Evolutionary conservation across 2,888 invertebrate genomes (phyloP).

Genomic region (Lamellibrachia columna): DNA sequence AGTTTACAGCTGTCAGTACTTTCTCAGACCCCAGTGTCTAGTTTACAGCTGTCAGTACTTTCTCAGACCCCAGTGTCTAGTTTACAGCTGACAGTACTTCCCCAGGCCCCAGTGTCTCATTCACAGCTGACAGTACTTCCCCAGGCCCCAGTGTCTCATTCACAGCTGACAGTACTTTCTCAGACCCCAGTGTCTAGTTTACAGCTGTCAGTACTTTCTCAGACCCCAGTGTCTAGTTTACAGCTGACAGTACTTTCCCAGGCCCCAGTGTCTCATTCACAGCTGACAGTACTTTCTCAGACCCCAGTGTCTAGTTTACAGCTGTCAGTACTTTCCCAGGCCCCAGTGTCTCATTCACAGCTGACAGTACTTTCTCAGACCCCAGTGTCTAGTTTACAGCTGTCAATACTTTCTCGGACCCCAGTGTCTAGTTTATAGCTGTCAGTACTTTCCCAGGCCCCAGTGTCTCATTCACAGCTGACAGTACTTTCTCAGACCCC

Average conservation of each 20-base stretch:
- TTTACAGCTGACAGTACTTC: too few species aligned
- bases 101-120: too few species aligned
- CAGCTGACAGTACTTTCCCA: not conserved
- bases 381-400: not conserved
- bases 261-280: not conserved
- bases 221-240: too few species aligned
- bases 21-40: not conserved
- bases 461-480: not conserved
- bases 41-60: not conserved
- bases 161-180: not conserved
- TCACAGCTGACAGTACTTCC: too few species aligned
- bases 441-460: not conserved
- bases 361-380: too few species aligned
- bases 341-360: too few species aligned
- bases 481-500: too few species aligned
- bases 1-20: too few species aligned
- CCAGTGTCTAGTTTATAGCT: too few species aligned
- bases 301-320: not conserved
- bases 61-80: not conserved
- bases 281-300: not conserved
- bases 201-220: not conserved
- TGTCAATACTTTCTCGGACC: not conserved
- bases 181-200: not conserved
- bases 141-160: not conserved
- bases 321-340: not conserved